Percentiles rank a stretch among this genome's conserved stretches.
Evolutionary conservation across 2,888 invertebrate species (phyloP).

Genomic region (Scaeva pyrastri): DNA sequence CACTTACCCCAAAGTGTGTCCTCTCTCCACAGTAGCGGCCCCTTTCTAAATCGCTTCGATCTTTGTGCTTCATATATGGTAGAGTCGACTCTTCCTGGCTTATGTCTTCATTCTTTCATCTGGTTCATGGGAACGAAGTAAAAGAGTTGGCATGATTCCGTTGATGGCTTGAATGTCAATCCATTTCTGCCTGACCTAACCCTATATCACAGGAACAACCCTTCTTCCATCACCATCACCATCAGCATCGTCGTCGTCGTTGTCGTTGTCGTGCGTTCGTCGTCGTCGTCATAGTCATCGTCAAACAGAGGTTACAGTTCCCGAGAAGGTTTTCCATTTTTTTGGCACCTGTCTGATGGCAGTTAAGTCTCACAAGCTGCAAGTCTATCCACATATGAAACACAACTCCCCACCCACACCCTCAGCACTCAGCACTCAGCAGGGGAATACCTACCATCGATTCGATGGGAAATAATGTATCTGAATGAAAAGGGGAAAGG

Average conservation of each 20-base stretch:
- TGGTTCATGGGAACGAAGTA: no score
- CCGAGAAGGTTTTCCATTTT: slow-evolving; percentile 40
- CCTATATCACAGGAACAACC: neutral
- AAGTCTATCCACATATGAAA: neutral
- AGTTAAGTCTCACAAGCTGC: slow-evolving; percentile 46
- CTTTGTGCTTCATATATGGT: neutral
- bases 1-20: slow-evolving; percentile 12
- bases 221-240: neutral
- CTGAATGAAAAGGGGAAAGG: neutral
- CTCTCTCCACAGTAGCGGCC: neutral
- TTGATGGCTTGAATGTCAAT: slow-evolving; percentile 57
- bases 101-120: slow-evolving; percentile 16
- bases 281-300: no score
- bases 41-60: slow-evolving; percentile 24
- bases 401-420: no score
- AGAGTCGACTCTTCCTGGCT: slow-evolving; percentile 57
- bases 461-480: neutral
- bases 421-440: no score
- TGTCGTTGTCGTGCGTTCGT: no score
- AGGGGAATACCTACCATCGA: no score
- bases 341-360: slow-evolving; percentile 62
- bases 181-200: neutral
- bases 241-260: no score
- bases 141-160: slow-evolving; percentile 36
- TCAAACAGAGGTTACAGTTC: slow-evolving; percentile 18